Evolutionary conservation across 2,888 invertebrate genomes (phyloP).

Genomic region (Aspidiotus destructor): DNA sequence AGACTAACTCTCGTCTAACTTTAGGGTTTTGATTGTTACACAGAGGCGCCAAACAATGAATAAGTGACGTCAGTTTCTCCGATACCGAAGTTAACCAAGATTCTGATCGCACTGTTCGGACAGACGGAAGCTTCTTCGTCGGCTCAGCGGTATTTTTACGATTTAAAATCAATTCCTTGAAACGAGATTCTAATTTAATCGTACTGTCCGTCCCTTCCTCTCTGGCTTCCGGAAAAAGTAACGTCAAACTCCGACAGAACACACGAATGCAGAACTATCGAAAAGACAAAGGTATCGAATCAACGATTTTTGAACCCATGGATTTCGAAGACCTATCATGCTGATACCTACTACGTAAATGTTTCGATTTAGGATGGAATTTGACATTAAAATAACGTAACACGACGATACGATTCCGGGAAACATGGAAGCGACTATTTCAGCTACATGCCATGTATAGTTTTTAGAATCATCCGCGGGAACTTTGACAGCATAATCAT

Average conservation of each 20-base stretch:
- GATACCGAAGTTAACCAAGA: background rate
- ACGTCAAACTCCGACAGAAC: background rate
- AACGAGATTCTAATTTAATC: too few species aligned
- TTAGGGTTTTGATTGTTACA: conserved; percentile 13
- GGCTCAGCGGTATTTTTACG: too few species aligned
- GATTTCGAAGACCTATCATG: too few species aligned
- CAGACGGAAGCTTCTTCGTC: too few species aligned
- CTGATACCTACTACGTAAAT: conserved; percentile 15
- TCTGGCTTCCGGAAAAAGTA: background rate
- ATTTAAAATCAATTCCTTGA: too few species aligned
- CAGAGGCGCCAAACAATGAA: conserved; percentile 5
- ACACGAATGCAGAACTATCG: background rate
- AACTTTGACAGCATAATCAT: conserved; percentile 5
- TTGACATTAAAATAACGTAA: conserved; percentile 6
- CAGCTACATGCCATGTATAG: conserved; percentile 7
- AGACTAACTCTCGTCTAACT: conserved; percentile 17
- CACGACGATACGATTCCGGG: conserved; percentile 20
- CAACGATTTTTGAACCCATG: background rate
- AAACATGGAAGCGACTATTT: conserved; percentile 16
- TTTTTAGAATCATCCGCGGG: background rate
- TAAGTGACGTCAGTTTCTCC: conserved; percentile 10
- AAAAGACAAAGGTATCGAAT: background rate
- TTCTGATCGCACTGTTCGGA: too few species aligned
- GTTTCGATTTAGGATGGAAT: conserved; percentile 14
- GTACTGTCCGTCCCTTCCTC: background rate